These are phyloP conservation scores for Ganaspis sp. DNA, from an alignment of 1,140 invertebrate genomes.

Conservation along the genomic window DNA sequence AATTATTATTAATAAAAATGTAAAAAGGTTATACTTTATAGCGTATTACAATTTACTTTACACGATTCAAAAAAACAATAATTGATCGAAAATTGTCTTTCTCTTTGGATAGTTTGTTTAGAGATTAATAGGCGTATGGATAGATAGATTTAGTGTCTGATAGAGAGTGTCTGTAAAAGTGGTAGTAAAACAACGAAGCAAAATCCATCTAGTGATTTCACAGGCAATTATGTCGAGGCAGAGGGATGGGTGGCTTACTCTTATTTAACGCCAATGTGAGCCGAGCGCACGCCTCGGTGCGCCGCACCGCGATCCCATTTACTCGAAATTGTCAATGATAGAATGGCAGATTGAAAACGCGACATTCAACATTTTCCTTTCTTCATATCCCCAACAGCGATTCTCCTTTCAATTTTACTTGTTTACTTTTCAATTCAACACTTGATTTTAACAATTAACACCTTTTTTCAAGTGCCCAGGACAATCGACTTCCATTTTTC, in stretches of 20 bases:
- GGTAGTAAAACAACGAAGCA: constrained; percentile 65
- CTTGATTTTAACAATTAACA: constrained; percentile 17
- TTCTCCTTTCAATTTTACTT: constrained; percentile 35
- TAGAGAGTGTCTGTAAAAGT: constrained; percentile 30
- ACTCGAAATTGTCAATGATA: constrained; percentile 74
- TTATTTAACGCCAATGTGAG: constrained; percentile 77
- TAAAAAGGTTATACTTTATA: too few species aligned
- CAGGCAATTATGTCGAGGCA: constrained; percentile 70
- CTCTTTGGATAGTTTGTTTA: too few species aligned
- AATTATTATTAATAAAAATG: too few species aligned
- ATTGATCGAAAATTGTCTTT: too few species aligned
- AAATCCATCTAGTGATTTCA: constrained; percentile 73
- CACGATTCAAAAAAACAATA: too few species aligned
- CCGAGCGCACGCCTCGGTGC: constrained; percentile 64
- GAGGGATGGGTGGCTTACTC: constrained; percentile 66
- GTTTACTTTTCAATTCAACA: neutral
- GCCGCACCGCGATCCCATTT: constrained; percentile 66
- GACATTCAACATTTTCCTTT: constrained; percentile 52
- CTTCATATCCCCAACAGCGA: constrained; percentile 34
- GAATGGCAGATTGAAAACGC: constrained; percentile 73
- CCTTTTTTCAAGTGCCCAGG: too few species aligned
- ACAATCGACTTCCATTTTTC: too few species aligned
- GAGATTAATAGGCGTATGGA: too few species aligned
- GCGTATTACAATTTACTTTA: too few species aligned
- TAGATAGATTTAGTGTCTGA: neutral